Evolutionary conservation across 2,888 invertebrate species (phyloP), one percentile per base, ranked within the genome.

Genomic region (Acanthosepion pharaonis): DNA sequence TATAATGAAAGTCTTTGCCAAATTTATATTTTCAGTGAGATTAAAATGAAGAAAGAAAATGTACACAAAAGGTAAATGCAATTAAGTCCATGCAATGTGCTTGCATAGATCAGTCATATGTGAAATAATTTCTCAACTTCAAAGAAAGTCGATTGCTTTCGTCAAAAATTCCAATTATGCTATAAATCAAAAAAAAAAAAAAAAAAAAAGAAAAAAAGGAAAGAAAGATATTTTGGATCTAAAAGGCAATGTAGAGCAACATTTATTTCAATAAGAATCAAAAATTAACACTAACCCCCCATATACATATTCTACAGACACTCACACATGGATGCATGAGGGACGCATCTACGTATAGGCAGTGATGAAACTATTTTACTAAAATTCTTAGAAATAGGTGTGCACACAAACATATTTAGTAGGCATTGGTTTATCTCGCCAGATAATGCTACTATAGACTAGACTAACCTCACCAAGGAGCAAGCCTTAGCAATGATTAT

Each of bases 221-320:
- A 33, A 78, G n/a, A n/a, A 33, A 78, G n/a, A 78, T 11, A 33
- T 78, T 78, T 78, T 11, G 78, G 78, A 78, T 78, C 78, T n/a
- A 18, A 78, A 78, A 78, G 78, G 78, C 78, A 33, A 78, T 78
- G n/a, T 33, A 33, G n/a, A 78, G 78, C 78, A 78, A 78, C 78
- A 78, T 78, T 78, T n/a, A 78, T n/a, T 78, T n/a, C n/a, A 78
- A 78, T 78, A 78, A 78, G n/a, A 78, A 78, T 78, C n/a, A 78
- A 78, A n/a, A 78, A n/a, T 78, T 78, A 15, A 78, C 78, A 78
- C n/a, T 11, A 78, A 78, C 18, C n/a, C 11, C 4, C 5, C 18
- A 78, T n/a, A 78, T 78, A 78, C 8, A 78, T 28, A 78, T n/a
- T 9, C 11, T 78, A 78, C n/a, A n/a, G 0, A 78, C n/a, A n/a